These are phyloP conservation scores for Augochlora pura DNA, from an alignment of 1,140 invertebrate species.

Conservation along the genomic window DNA sequence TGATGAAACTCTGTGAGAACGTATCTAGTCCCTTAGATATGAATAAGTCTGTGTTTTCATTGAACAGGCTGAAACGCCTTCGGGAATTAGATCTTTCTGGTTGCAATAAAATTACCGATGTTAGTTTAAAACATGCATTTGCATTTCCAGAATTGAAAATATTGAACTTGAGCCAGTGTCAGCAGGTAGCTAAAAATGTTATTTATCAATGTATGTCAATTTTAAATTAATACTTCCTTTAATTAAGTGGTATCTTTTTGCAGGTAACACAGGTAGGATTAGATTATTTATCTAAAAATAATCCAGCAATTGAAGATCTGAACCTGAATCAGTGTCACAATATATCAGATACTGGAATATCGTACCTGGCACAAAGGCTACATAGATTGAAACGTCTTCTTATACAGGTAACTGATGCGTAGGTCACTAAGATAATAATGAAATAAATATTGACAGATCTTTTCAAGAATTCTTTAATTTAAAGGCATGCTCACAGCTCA, in stretches of 20 bases:
- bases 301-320: conserved; percentile 85
- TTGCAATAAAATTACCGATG: conserved; percentile 86
- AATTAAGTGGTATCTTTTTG: not conserved
- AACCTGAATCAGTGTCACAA: conserved; percentile 85
- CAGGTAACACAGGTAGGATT: conserved; percentile 84
- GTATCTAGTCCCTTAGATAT: conserved; percentile 57
- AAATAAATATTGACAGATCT: too few species aligned
- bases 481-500: conserved; percentile 85
- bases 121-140: conserved; percentile 85
- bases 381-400: conserved; percentile 83
- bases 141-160: conserved; percentile 83
- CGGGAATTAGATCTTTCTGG: conserved; percentile 83
- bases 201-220: not conserved
- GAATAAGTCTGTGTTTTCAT: conserved; percentile 76
- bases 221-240: not conserved
- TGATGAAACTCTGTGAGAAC: conserved; percentile 83
- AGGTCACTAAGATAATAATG: too few species aligned
- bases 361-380: conserved; percentile 81
- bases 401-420: conserved; percentile 78
- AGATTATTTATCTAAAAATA: conserved; percentile 83
- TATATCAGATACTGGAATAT: conserved; percentile 84
- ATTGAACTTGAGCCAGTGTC: conserved; percentile 85
- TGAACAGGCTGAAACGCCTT: conserved; percentile 82
- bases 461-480: not conserved
- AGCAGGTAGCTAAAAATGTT: conserved; percentile 76